Conservation (phyloP, 2,113 vertebrate genomes). For the Nannospalax galili region DNA sequence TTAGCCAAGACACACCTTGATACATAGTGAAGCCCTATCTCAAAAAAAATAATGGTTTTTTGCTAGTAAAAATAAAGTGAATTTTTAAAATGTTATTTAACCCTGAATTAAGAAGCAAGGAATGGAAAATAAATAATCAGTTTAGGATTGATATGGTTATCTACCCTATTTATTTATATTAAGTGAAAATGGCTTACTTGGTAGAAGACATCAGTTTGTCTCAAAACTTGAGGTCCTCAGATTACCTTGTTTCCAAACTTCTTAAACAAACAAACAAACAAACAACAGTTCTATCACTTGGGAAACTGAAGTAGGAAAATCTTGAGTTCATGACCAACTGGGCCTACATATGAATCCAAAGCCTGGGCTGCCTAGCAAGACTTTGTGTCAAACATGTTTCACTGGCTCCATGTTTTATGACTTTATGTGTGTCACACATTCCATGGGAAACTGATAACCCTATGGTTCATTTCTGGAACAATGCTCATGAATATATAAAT, state of each 20-base stretch:
- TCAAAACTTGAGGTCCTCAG: background rate
- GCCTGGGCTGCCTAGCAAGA: background rate
- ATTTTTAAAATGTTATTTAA: constrained; percentile 63
- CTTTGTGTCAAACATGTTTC: background rate
- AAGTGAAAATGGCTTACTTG: constrained; percentile 35
- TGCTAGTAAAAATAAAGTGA: constrained; percentile 65
- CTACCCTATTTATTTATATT: too few species aligned
- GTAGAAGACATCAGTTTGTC: background rate
- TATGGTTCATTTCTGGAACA: background rate
- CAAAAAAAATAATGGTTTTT: constrained; percentile 61
- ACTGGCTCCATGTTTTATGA: background rate
- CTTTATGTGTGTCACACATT: background rate
- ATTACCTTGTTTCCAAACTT: background rate
- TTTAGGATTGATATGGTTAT: constrained; percentile 47
- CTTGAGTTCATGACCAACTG: too few species aligned
- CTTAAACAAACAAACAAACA: background rate
- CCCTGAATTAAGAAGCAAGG: background rate
- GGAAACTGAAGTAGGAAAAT: background rate
- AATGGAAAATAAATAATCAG: constrained; percentile 12
- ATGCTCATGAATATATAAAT: background rate
- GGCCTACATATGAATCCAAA: background rate
- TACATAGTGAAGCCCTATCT: background rate
- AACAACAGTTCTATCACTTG: background rate
- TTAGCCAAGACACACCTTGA: background rate
- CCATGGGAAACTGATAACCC: background rate